A percentile compares a stretch with the other conserved stretches of the same genome.
phyloP scores from a whole-genome alignment of 1,140 invertebrate species.

The Coenobita brevimanus region DNA sequence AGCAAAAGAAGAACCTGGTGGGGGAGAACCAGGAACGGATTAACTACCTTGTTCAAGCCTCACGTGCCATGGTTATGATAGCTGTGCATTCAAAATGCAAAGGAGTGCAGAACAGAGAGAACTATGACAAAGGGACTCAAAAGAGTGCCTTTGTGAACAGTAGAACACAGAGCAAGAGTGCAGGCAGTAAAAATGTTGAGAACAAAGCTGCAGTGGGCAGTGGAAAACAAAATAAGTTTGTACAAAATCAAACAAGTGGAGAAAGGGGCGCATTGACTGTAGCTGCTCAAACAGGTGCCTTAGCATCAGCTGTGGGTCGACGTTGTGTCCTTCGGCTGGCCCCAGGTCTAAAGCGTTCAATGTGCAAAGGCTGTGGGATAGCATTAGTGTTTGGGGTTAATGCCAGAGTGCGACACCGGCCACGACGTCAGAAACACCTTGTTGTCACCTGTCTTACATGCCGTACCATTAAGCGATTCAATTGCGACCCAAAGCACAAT shows the following conservation, averaged over 20 bases:
- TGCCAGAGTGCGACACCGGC: conserved; percentile 39
- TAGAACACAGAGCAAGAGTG: too few relatives aligned
- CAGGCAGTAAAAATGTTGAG: too few relatives aligned
- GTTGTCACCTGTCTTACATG: conserved; percentile 51
- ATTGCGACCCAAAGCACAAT: conserved; percentile 31
- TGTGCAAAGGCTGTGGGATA: conserved; percentile 52
- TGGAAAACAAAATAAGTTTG: too few relatives aligned
- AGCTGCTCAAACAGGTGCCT: conserved; percentile 40
- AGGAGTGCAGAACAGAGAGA: too few relatives aligned
- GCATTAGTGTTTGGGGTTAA: conserved; percentile 50
- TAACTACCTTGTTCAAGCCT: conserved; percentile 62
- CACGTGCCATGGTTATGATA: background rate
- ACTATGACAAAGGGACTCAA: too few relatives aligned
- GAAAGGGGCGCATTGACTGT: background rate
- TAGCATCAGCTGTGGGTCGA: conserved; percentile 42
- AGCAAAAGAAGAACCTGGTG: conserved; percentile 53
- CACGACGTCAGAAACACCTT: conserved; percentile 45
- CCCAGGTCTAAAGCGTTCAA: conserved; percentile 39
- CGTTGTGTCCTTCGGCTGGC: conserved; percentile 44
- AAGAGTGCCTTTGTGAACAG: too few relatives aligned
- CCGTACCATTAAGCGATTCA: conserved; percentile 49
- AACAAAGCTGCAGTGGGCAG: too few relatives aligned
- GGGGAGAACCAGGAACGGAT: conserved; percentile 65
- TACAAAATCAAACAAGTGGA: too few relatives aligned
- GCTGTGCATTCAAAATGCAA: background rate